Evolutionary conservation across 2,113 vertebrate genomes (phyloP).

Genomic region (Nicator chloris): DNA sequence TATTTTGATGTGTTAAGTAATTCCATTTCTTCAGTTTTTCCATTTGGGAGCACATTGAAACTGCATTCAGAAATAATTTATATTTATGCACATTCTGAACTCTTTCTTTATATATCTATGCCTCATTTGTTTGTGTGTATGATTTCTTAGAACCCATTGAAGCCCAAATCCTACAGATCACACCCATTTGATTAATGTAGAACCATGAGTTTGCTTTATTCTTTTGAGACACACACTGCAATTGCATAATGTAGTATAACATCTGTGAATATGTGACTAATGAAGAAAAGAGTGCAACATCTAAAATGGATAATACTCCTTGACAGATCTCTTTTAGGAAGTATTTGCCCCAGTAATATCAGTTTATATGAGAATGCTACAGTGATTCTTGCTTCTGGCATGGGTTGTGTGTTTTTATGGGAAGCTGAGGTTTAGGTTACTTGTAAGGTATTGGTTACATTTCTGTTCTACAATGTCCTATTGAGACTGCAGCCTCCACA

Average conservation of each 20-base stretch:
- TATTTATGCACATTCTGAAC: background rate
- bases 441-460: background rate
- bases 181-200: background rate
- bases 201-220: background rate
- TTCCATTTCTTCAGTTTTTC: background rate
- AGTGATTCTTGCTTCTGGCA: background rate
- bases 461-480: background rate
- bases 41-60: background rate
- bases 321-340: background rate
- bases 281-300: background rate
- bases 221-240: background rate
- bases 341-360: background rate
- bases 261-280: background rate
- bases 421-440: background rate
- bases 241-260: background rate
- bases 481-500: background rate
- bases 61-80: background rate
- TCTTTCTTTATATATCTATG: background rate
- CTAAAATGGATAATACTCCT: background rate
- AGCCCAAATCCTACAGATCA: background rate
- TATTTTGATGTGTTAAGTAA: background rate
- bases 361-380: background rate
- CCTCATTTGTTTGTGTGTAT: background rate
- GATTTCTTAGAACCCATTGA: background rate
- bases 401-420: background rate